Evolutionary conservation across 2,797 vertebrate species (phyloP), one percentile per base, ranked within the genome.

Genomic region (Distichodus sexfasciatus): DNA sequence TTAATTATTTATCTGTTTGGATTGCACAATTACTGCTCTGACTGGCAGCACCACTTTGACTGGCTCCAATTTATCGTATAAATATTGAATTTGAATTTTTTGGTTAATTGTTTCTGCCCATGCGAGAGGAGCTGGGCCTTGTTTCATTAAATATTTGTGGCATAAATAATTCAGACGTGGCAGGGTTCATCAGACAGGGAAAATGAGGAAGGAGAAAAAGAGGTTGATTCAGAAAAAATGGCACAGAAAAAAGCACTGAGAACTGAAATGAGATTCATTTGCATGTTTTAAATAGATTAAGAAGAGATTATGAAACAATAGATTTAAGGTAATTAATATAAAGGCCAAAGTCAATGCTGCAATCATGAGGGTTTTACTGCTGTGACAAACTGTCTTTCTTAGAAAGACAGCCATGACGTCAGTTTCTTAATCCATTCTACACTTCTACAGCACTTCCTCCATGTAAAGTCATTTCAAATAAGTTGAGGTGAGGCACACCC

Each of bases 131-230:
- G 57, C 70, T 40, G 21, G 36, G 53, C 12, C 72, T 66, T 60
- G 57, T 72, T 74, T 77, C 70, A 72, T 79, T 64, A 72, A 81
- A 66, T 79, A 79, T 77, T 69, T 63, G 46, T 72, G 35, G 43
- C 43, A 62, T 80, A 64, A 80, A 74, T 78, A 71, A 80, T 80
- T 77, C 66, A 80, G 41, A 48, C 8, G 24, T 7, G 21, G 21
- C 36, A 14, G 43, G 15, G 44, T 57, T 59, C 55, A 71, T 70
- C 33, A 69, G 54, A 60, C 47, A 46, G 2, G 41, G 50, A 6
- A 29, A 66, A 63, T 12, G 14, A 14, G 19, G 2, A 19, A 2
- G 35, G 26, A 3, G 31, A 71, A 71, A 41, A 11, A 15, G 24
- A 31, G 31, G 33, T 33, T 31, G 33, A 29, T 28, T 7, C 26